These are phyloP conservation scores for Actias luna DNA, from an alignment of 2,888 invertebrate species.

Conservation along the genomic window DNA sequence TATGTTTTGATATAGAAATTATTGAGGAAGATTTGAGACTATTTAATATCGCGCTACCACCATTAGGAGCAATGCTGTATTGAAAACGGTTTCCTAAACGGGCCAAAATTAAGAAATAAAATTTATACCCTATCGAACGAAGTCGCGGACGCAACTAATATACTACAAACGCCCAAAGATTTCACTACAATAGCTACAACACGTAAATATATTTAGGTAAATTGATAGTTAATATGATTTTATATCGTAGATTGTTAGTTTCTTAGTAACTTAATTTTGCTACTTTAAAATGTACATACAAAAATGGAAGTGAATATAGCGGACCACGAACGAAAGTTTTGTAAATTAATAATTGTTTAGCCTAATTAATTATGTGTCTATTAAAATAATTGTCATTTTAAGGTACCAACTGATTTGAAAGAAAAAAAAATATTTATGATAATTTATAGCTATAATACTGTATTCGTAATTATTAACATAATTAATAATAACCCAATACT, in stretches of 20 bases:
- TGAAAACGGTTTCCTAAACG: too few relatives aligned
- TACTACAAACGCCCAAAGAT: neutral
- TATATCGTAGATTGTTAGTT: neutral
- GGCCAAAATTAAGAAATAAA: too few relatives aligned
- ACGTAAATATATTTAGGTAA: neutral
- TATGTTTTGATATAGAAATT: too few relatives aligned
- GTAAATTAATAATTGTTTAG: conserved; percentile 29
- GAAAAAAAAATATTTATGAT: neutral
- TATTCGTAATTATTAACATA: neutral
- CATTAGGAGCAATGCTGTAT: too few relatives aligned
- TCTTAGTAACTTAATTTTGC: conserved; percentile 15
- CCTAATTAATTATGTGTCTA: conserved; percentile 25
- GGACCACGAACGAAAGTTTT: conserved; percentile 57
- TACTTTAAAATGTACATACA: conserved; percentile 42
- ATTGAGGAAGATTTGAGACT: too few relatives aligned
- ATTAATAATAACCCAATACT: neutral
- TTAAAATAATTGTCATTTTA: conserved; percentile 16
- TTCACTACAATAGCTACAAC: neutral
- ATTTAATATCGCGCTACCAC: too few relatives aligned
- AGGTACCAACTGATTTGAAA: neutral
- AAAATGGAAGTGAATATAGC: conserved; percentile 48
- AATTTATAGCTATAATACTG: neutral
- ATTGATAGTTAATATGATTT: neutral
- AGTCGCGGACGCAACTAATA: too few relatives aligned
- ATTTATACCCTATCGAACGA: too few relatives aligned